Conservation (phyloP, 1,140 invertebrate species). For the Trissolcus basalis region DNA sequence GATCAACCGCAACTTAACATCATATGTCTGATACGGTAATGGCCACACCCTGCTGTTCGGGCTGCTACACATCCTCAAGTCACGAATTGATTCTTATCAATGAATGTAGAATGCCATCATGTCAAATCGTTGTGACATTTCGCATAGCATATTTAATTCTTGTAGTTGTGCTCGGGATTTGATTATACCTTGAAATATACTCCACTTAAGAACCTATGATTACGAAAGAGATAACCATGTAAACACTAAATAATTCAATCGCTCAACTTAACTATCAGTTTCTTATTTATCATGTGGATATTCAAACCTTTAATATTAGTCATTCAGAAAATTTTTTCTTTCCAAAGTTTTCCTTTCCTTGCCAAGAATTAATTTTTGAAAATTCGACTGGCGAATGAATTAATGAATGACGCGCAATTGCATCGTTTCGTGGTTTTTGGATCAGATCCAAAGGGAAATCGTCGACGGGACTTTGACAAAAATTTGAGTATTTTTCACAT, state of each 20-base stretch:
- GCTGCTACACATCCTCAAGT: constrained; percentile 54
- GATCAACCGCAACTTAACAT: constrained; percentile 46
- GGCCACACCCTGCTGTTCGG: constrained; percentile 53
- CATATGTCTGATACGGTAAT: constrained; percentile 51
- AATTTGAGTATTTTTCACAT: constrained; percentile 53
- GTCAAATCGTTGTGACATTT: constrained; percentile 54
- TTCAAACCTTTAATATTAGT: too few species aligned
- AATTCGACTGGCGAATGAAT: constrained; percentile 12
- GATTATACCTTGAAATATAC: constrained; percentile 42
- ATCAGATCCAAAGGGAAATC: constrained; percentile 39
- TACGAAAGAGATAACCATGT: constrained; percentile 33
- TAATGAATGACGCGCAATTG: constrained; percentile 39
- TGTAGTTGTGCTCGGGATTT: constrained; percentile 22
- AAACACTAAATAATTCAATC: constrained; percentile 46
- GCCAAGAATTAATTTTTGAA: background rate
- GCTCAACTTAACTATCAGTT: constrained; percentile 28
- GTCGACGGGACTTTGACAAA: constrained; percentile 34
- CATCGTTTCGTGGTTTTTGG: constrained; percentile 41
- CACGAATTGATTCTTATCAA: constrained; percentile 53
- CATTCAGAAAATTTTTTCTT: too few species aligned
- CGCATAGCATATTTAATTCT: constrained; percentile 52
- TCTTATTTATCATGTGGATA: background rate
- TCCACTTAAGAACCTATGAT: constrained; percentile 35
- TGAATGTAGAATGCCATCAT: constrained; percentile 38
- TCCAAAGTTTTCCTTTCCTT: too few species aligned